Conservation (phyloP, 2,888 invertebrate genomes). For the Platycheirus albimanus region DNA sequence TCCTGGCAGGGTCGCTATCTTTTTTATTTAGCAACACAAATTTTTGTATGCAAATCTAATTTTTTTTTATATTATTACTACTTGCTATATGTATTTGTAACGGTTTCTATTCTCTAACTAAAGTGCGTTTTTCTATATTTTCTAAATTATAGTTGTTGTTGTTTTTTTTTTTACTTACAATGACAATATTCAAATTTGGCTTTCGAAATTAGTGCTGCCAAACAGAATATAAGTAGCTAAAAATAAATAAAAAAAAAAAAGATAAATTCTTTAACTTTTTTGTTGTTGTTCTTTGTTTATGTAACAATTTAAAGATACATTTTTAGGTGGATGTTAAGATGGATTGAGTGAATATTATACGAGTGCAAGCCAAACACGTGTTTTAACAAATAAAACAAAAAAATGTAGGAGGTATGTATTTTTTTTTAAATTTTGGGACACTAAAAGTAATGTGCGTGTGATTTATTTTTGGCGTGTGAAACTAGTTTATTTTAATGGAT, state of each 20-base stretch:
- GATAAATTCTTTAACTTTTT: constrained; percentile 66
- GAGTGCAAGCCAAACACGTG: constrained; percentile 25
- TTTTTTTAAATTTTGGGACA: background rate
- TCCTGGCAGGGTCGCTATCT: constrained; percentile 76
- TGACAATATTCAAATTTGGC: constrained; percentile 70
- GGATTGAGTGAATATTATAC: constrained; percentile 13
- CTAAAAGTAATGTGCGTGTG: too few relatives aligned
- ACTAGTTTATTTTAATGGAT: background rate
- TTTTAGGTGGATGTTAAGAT: background rate
- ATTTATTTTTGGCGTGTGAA: background rate
- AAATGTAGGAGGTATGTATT: too few relatives aligned
- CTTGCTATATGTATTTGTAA: background rate
- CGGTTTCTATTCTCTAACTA: too few relatives aligned
- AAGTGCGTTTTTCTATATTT: constrained; percentile 16
- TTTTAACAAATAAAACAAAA: background rate
- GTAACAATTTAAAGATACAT: constrained; percentile 41
- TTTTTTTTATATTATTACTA: background rate
- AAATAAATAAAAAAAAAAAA: constrained; percentile 67
- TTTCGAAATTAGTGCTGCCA: constrained; percentile 74
- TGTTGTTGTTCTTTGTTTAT: constrained; percentile 37
- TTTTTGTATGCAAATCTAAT: constrained; percentile 21
- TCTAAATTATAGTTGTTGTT: constrained; percentile 34
- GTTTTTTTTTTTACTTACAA: constrained; percentile 65
- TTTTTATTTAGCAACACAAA: constrained; percentile 70
- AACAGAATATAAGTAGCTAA: constrained; percentile 72